Evolutionary conservation across 2,797 vertebrate species (phyloP).

Genomic region (Protonibea diacanthus): DNA sequence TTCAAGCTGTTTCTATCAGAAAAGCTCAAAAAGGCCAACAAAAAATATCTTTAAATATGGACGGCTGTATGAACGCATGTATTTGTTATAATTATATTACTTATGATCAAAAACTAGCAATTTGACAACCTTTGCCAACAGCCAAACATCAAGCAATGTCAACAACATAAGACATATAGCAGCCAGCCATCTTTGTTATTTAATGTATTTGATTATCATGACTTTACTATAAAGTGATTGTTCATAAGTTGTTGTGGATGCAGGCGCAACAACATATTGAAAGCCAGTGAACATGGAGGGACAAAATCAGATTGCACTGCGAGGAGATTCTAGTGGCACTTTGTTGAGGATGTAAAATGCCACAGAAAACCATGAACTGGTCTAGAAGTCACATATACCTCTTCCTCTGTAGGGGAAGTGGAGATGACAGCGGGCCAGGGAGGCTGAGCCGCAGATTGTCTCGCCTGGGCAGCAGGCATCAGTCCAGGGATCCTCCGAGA

Average conservation of each 20-base stretch:
- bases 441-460: slow-evolving; percentile 82
- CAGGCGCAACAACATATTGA: not conserved
- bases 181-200: no score
- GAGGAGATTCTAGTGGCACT: not conserved
- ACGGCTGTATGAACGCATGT: no score
- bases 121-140: no score
- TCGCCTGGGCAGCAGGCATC: slow-evolving; percentile 79
- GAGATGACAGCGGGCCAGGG: slow-evolving; percentile 75
- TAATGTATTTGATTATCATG: no score
- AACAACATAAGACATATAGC: no score
- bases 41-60: no score
- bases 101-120: no score
- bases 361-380: not conserved
- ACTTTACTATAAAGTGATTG: no score
- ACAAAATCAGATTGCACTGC: not conserved
- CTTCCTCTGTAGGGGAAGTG: slow-evolving; percentile 68
- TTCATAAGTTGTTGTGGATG: not conserved
- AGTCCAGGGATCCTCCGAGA: slow-evolving; percentile 77
- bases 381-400: not conserved
- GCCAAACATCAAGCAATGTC: no score
- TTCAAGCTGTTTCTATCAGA: no score
- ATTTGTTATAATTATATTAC: no score
- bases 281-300: not conserved
- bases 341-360: not conserved
- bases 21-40: no score